Percentiles rank a stretch among this genome's conserved stretches.
Evolutionary conservation across 2,113 vertebrate species (phyloP).

Genomic region (Elachura formosa): DNA sequence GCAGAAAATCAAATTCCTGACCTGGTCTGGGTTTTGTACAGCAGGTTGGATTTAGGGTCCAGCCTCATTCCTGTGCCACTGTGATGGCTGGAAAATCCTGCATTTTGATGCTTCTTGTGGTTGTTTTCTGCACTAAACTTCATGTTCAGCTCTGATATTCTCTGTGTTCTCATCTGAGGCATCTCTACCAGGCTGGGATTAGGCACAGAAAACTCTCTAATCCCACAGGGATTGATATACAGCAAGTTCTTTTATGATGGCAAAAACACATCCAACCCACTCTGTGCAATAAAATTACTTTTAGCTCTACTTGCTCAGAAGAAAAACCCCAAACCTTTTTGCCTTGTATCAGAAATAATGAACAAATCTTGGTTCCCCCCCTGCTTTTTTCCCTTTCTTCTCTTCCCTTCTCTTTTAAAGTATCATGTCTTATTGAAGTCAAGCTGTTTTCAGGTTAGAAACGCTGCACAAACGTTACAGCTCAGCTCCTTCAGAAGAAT

Average conservation of each 20-base stretch:
- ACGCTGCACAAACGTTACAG: background rate
- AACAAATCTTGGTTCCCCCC: background rate
- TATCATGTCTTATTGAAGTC: background rate
- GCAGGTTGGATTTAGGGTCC: background rate
- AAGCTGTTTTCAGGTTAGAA: background rate
- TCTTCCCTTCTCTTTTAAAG: background rate
- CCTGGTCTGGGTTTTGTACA: background rate
- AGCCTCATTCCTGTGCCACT: background rate
- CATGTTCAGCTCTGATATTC: background rate
- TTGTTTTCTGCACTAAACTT: background rate
- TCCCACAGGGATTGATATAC: background rate
- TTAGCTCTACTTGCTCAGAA: background rate
- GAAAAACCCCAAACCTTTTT: background rate
- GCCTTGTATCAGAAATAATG: background rate
- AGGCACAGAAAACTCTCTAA: background rate
- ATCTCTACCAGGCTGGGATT: background rate
- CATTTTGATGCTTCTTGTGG: background rate
- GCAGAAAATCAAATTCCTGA: background rate
- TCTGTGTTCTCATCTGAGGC: background rate
- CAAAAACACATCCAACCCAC: background rate
- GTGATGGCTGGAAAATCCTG: background rate
- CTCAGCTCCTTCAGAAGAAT: background rate
- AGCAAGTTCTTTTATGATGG: background rate
- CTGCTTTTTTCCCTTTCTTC: fast-evolving
- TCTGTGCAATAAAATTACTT: background rate